Percentiles rank a stretch among this genome's conserved stretches.
These are phyloP conservation scores for Aphidius ervi DNA, from an alignment of 1,140 invertebrate species.

Conservation along the genomic window DNA sequence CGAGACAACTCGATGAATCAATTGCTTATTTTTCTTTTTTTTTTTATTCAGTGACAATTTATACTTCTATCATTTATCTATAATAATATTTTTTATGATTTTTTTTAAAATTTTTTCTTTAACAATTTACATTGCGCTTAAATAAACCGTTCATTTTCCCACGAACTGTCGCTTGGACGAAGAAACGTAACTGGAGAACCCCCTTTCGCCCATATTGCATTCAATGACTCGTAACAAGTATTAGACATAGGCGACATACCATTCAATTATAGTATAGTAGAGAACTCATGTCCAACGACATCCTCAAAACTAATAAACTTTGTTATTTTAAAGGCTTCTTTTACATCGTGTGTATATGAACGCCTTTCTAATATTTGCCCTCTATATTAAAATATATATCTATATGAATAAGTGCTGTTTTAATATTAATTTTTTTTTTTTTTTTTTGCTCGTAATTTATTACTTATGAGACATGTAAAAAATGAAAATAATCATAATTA, in stretches of 20 bases:
- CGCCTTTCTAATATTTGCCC: conserved; percentile 25
- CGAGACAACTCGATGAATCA: conserved; percentile 3
- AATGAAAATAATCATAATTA: no score
- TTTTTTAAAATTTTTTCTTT: conserved; percentile 5
- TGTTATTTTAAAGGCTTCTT: conserved; percentile 22
- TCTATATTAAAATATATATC: no score
- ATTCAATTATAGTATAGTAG: conserved; percentile 21
- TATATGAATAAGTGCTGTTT: no score
- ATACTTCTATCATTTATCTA: conserved; percentile 2
- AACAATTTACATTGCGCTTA: neutral
- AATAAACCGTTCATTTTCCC: conserved; percentile 19
- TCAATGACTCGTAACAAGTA: conserved; percentile 10
- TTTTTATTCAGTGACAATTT: conserved; percentile 6
- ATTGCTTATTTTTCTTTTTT: neutral
- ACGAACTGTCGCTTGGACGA: conserved; percentile 22
- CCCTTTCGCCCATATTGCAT: conserved; percentile 17
- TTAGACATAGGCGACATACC: conserved; percentile 12
- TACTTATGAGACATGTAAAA: no score
- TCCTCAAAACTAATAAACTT: conserved; percentile 27
- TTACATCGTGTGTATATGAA: conserved; percentile 1
- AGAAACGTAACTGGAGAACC: conserved; percentile 11
- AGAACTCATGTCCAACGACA: conserved; percentile 19
- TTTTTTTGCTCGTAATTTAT: no score
- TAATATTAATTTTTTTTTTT: no score
- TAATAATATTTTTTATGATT: neutral